Conservation (phyloP, 2,113 vertebrate species). For the Lonchura striata region DNA sequence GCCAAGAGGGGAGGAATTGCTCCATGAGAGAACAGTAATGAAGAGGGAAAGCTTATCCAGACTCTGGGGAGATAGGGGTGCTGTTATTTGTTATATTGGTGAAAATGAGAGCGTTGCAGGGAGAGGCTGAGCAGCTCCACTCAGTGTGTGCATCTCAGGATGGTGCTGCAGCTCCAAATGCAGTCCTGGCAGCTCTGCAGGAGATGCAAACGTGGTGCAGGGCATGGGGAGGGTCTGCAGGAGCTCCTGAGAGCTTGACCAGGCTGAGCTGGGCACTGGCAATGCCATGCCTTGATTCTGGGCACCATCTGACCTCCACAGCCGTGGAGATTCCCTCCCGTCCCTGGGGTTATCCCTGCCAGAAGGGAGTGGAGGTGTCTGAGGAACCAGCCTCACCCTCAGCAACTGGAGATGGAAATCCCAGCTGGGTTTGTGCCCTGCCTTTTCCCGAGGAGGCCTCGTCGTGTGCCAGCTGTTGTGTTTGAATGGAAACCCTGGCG, state of each 20-base stretch:
- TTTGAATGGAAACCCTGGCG: neutral
- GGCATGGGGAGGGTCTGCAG: neutral
- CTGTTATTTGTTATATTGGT: neutral
- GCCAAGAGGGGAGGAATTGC: neutral
- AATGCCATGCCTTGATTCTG: neutral
- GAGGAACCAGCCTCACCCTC: neutral
- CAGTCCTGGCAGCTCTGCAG: neutral
- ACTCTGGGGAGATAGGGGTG: neutral
- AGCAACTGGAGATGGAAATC: neutral
- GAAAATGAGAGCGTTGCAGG: neutral
- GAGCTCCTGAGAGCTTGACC: neutral
- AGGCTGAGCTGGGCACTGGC: neutral
- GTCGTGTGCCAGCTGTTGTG: neutral
- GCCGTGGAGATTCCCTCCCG: neutral
- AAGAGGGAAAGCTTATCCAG: neutral
- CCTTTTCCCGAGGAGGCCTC: neutral
- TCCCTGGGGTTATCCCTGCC: neutral
- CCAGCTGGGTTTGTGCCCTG: neutral
- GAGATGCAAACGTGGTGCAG: rapidly evolving
- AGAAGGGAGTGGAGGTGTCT: neutral
- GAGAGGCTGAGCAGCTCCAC: rapidly evolving
- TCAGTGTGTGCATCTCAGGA: rapidly evolving
- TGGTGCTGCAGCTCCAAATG: neutral
- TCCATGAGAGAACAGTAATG: neutral
- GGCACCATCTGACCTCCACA: rapidly evolving